These are phyloP conservation scores for Pseudochromis fuscus DNA, from an alignment of 2,797 vertebrate species.

Conservation along the genomic window DNA sequence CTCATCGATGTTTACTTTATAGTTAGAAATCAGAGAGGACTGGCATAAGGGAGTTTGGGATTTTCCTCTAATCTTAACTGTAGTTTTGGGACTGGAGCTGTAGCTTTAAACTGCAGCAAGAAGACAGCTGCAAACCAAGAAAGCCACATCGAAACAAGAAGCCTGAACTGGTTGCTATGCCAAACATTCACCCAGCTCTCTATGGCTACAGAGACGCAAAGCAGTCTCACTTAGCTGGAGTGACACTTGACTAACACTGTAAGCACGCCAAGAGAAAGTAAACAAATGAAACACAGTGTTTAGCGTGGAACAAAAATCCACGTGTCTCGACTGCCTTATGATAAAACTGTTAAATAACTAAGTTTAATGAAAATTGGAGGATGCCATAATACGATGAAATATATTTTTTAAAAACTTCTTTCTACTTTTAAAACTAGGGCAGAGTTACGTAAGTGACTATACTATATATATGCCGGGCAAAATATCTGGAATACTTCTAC, in stretches of 20 bases:
- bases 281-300: neutral
- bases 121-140: slow-evolving; percentile 69
- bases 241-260: slow-evolving; percentile 9
- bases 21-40: slow-evolving; percentile 33
- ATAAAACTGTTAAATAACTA: neutral
- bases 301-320: neutral
- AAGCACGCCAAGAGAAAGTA: slow-evolving; percentile 2
- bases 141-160: slow-evolving; percentile 66
- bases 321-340: neutral
- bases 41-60: slow-evolving; percentile 7
- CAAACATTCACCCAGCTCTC: slow-evolving; percentile 58
- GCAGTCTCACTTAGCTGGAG: slow-evolving; percentile 10
- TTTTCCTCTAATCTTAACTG: slow-evolving; percentile 19
- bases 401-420: neutral
- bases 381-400: neutral
- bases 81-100: slow-evolving; percentile 21
- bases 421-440: slow-evolving; percentile 32
- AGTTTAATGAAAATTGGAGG: neutral
- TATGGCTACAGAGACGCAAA: slow-evolving; percentile 38
- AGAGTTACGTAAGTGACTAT: slow-evolving; percentile 27
- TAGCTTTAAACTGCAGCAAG: slow-evolving; percentile 51
- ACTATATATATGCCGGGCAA: neutral
- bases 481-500: too few relatives aligned
- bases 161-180: slow-evolving; percentile 68
- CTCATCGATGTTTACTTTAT: slow-evolving; percentile 23